Evolutionary conservation across 2,113 vertebrate species (phyloP).

Genomic region (Garra rufa): DNA sequence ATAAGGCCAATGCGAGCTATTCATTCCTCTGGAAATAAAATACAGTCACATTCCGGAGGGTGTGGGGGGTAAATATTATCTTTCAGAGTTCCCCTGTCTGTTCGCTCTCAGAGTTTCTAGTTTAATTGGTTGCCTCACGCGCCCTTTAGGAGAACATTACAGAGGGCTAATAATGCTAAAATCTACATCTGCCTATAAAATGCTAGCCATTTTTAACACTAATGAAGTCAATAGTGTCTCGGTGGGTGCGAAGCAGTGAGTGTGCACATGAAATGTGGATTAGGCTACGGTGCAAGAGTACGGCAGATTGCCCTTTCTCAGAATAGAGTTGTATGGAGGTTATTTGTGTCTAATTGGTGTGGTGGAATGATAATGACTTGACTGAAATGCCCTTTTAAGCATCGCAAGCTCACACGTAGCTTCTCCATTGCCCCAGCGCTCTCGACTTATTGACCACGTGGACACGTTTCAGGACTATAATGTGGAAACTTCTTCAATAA

Average conservation of each 20-base stretch:
- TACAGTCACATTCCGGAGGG: conserved; percentile 63
- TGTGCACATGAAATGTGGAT: conserved; percentile 38
- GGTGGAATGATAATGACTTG: conserved; percentile 78
- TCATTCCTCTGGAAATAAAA: conserved; percentile 45
- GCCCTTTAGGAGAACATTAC: conserved; percentile 78
- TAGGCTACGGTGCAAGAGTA: not conserved
- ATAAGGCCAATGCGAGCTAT: conserved; percentile 61
- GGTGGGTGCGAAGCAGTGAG: conserved; percentile 55
- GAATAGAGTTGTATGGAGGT: conserved; percentile 61
- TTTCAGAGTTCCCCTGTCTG: conserved; percentile 38
- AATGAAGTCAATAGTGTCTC: conserved; percentile 75
- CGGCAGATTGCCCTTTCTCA: conserved; percentile 37
- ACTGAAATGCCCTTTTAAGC: conserved; percentile 76
- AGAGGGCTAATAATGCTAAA: conserved; percentile 79
- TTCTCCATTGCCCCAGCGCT: conserved; percentile 49
- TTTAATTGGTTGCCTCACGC: conserved; percentile 76
- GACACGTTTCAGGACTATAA: conserved; percentile 22
- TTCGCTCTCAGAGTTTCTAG: conserved; percentile 58
- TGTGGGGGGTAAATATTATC: conserved; percentile 59
- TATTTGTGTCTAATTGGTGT: conserved; percentile 81
- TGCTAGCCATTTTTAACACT: conserved; percentile 78
- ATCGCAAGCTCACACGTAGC: conserved; percentile 61
- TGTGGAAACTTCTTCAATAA: conserved; percentile 54
- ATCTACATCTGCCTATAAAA: conserved; percentile 79
- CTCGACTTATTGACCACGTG: conserved; percentile 68